phyloP scores from a whole-genome alignment of 2,797 vertebrate species.

The Halcyon chelicuti region DNA sequence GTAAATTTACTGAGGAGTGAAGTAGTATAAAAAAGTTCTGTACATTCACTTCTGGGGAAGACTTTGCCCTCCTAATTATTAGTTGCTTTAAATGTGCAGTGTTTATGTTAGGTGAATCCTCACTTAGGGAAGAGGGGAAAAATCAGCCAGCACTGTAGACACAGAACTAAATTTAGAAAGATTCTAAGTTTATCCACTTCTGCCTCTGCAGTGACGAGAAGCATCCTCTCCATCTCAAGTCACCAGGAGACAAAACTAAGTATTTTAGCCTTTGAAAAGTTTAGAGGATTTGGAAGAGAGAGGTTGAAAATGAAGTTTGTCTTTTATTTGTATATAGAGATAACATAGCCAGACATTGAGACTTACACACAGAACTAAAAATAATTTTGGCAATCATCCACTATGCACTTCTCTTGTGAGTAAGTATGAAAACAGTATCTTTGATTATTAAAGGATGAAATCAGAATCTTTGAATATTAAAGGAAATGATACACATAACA shows the following conservation, averaged over 20 bases:
- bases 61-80: not conserved
- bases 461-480: not conserved
- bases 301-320: not conserved
- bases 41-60: not conserved
- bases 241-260: not conserved
- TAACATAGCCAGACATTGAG: not conserved
- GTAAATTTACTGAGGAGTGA: not conserved
- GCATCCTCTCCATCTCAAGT: not conserved
- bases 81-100: not conserved
- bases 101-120: not conserved
- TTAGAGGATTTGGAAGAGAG: not conserved
- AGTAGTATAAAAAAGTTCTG: not conserved
- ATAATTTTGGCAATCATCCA: not conserved
- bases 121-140: not conserved
- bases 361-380: not conserved
- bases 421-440: not conserved
- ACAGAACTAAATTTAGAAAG: not conserved
- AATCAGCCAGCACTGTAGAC: not conserved
- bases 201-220: not conserved
- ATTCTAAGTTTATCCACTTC: not conserved
- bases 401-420: not conserved
- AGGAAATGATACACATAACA: not conserved
- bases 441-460: not conserved
- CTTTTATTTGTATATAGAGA: not conserved
- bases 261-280: not conserved